Base-by-base conservation (phyloP, 1,140 invertebrate genomes). In the Drosophila sucinea region DNA sequence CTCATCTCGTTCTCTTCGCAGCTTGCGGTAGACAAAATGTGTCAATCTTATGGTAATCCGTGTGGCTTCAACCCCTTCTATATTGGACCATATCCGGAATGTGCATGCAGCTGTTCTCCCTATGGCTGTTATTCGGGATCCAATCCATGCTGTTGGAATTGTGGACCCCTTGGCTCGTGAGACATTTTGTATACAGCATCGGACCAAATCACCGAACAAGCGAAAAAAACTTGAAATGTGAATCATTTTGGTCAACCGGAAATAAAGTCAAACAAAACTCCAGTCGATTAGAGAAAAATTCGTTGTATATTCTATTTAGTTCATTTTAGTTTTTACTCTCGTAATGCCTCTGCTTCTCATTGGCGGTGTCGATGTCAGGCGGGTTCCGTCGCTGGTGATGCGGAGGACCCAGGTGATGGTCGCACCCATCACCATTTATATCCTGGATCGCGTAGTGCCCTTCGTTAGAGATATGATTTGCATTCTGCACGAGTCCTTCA, bases 31-130 rank as follows among this genome's bases (percentile, higher is more conserved):
- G 63, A 38, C 11, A 51, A 58, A 44, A 84, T 84, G 81, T 41
- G 23, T 2, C 44, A 32, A 23, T 4, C 41, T 5, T 38, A 30
- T 17, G 63, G 40, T 32, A 25, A 27, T 17, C 6, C 5, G 2
- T 40, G 56, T 4, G 6, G 17, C 5, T 57, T 79, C 11, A 86
- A 86, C 71, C 82, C 82, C 0, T 86, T 76, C 55, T 86, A 86
- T 30, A 23, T 86, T 27, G 82, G 81, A 2, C 82, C 82, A 0
- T 76, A 62, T 60, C 82, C 82, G 0, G 57, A 57, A 0, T 70
- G 55, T 2, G 56, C 82, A 0, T 78, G 67, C 8, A 62, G 60
- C 0, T 69, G 71, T 6, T 79, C 72, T 60, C 40, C 73, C 1
- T 73, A 58, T 44, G 79, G 83, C 0, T 68, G 69, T 11, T 81